phyloP scores from a whole-genome alignment of 2,113 vertebrate species.

The Gambusia affinis region DNA sequence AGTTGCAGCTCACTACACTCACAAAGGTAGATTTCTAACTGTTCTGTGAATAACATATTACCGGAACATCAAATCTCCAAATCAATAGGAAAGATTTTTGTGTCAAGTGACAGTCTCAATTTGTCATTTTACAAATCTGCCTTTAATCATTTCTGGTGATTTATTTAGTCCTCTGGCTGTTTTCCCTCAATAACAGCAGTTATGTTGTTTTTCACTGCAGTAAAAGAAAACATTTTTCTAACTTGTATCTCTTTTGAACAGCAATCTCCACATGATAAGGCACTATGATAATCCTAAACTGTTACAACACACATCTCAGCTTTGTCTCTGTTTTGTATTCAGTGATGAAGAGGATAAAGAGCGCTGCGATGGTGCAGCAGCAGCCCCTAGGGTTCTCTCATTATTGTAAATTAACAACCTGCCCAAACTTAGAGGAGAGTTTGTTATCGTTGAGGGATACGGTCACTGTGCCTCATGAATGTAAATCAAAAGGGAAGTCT shows the following conservation, averaged over 20 bases:
- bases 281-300: conserved; percentile 17
- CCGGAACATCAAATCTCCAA: conserved; percentile 31
- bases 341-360: conserved; percentile 21
- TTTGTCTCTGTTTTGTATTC: conserved; percentile 25
- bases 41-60: conserved; percentile 24
- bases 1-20: neutral
- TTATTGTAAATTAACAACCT: conserved; percentile 43
- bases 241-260: conserved; percentile 37
- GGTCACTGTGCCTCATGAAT: conserved; percentile 15
- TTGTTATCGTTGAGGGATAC: conserved; percentile 32
- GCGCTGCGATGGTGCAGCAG: neutral
- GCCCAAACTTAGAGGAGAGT: conserved; percentile 37
- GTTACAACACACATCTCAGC: conserved; percentile 30
- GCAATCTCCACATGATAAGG: conserved; percentile 30
- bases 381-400: conserved; percentile 33
- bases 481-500: conserved; percentile 34
- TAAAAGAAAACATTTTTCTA: conserved; percentile 42
- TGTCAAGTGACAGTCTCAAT: conserved; percentile 37
- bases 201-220: conserved; percentile 39
- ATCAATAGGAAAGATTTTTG: conserved; percentile 38
- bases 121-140: conserved; percentile 16
- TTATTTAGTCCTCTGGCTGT: conserved; percentile 31
- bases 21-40: conserved; percentile 13
- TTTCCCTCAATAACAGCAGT: conserved; percentile 39
- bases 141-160: conserved; percentile 29